Conservation (phyloP, 2,113 vertebrate species). For the Cercopithecus mona region DNA sequence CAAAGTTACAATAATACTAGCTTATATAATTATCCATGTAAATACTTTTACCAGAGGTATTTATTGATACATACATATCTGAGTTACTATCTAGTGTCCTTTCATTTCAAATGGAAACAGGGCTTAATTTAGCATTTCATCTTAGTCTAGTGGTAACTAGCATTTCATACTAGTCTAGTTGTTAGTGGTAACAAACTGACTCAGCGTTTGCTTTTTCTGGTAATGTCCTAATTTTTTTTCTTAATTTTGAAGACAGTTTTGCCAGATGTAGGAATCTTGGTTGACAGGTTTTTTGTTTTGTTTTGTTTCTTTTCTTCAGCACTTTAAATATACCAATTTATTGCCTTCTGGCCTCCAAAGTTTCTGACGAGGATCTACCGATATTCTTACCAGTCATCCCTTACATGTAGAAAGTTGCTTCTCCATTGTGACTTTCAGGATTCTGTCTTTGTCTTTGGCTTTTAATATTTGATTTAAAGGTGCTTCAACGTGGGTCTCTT, state of each 20-base stretch:
- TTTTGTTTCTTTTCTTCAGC: too few species aligned
- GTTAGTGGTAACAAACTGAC: background rate
- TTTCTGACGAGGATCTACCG: background rate
- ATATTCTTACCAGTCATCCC: background rate
- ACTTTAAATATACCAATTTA: background rate
- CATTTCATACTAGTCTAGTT: background rate
- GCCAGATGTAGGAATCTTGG: background rate
- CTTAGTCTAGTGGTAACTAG: background rate
- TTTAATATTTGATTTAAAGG: background rate
- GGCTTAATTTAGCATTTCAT: background rate
- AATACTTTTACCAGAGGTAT: background rate
- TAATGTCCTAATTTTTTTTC: background rate
- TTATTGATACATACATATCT: background rate
- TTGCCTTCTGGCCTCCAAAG: background rate
- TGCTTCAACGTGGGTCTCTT: background rate
- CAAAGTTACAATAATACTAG: background rate
- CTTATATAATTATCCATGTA: background rate
- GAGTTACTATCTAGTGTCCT: background rate
- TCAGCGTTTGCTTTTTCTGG: background rate
- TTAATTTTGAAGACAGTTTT: background rate
- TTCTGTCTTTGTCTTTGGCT: background rate
- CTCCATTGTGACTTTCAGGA: background rate
- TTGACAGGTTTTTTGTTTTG: background rate
- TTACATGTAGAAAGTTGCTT: background rate
- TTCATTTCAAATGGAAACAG: background rate